Conservation (phyloP, 2,797 vertebrate species). For the Buphagus erythrorhynchus region DNA sequence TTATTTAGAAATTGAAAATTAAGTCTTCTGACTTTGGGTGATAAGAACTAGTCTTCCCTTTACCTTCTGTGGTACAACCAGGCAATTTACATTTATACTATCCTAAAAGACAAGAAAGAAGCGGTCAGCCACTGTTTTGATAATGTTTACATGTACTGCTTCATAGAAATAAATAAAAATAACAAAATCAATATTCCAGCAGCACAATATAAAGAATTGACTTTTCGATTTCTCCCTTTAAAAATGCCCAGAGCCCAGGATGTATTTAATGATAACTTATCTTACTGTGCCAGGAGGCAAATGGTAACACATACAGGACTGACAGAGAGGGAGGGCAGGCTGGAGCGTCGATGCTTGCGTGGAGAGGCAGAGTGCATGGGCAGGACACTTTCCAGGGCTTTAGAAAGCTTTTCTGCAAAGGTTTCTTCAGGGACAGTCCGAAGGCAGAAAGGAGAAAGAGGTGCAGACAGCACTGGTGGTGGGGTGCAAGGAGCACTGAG, state of each 20-base stretch:
- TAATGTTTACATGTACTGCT: neutral
- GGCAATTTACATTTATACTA: neutral
- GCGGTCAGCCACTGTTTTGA: neutral
- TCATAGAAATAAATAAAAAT: neutral
- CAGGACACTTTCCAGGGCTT: constrained; percentile 94
- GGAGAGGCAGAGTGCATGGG: constrained; percentile 90
- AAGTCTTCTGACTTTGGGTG: neutral
- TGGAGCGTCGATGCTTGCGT: constrained; percentile 89
- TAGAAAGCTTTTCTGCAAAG: constrained; percentile 95
- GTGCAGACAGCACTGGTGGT: constrained; percentile 79
- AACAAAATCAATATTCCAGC: neutral
- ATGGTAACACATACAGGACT: constrained; percentile 92
- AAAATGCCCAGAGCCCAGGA: constrained; percentile 68
- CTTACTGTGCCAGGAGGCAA: constrained; percentile 78
- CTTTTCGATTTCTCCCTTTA: constrained; percentile 6
- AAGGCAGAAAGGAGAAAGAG: constrained; percentile 82
- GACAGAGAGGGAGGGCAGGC: constrained; percentile 95
- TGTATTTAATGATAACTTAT: constrained; percentile 84
- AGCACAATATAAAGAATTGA: neutral
- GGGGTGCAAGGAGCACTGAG: constrained; percentile 89
- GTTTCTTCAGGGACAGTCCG: constrained; percentile 88
- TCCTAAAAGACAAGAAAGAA: neutral
- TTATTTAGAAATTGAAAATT: neutral
- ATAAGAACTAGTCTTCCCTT: neutral
- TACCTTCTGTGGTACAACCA: neutral